Evolutionary conservation across 2,113 vertebrate species (phyloP), one percentile per base, ranked within the genome.

Genomic region (Eonycteris spelaea): DNA sequence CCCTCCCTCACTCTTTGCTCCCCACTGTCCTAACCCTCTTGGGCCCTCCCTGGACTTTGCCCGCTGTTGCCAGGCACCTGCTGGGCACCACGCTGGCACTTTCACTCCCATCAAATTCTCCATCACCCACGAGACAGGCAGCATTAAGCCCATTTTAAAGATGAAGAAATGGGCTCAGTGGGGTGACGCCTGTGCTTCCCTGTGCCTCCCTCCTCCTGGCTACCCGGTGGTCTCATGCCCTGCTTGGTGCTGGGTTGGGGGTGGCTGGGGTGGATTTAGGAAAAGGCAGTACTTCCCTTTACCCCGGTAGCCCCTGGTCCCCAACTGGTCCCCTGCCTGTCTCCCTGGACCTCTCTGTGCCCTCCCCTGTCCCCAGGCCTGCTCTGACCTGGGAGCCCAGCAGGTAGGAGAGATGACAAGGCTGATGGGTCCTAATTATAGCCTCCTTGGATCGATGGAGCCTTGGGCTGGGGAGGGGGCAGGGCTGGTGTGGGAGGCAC

Each of bases 381-480:
- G 13, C 65, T 80, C 13, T 4, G 38, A 43, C 57, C 68, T n/a
- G 73, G 59, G 48, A 33, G 79, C 45, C 43, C 38, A 8, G 65
- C 68, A 87, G 68, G 74, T 45, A n/a, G 67, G 77, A 43, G 79
- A 55, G 63, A 43, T 40, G 35, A 57, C 38, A 43, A 38, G 65
- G 59, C 91, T 93, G 65, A 92, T 94, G 92, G 40, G 87, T 38
- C 92, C 90, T 97, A 85, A 97, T 91, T 97, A 90, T 74, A 95
- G 94, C 59, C 74, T 13, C 30, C 63, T 48, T 26, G 51, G 90
- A 83, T 93, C 33, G 0, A 61, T 83, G 80, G 79, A 33, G 61
- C 43, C 77, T 91, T 2, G 1, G 74, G 86, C 86, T 82, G 75
- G 61, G 57, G 75, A n/a, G n/a, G 33, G 75, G 88, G 24, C 43